Evolutionary conservation across 2,888 invertebrate genomes (phyloP), one percentile per base, ranked within the genome.

Genomic region (Agrotis ipsilon): DNA sequence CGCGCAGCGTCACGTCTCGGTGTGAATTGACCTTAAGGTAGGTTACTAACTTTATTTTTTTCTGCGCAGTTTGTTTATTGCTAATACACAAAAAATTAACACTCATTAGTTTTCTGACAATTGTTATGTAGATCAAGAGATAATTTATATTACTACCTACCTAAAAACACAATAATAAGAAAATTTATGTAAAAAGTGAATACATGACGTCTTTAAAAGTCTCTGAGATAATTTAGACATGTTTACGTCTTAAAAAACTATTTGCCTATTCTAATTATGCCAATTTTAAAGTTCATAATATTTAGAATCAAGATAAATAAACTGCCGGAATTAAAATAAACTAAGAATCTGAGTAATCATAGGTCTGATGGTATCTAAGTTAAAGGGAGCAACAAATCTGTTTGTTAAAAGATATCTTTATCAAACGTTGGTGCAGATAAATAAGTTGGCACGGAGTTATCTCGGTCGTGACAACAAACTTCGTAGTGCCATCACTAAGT

Each of bases 361-460:
- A 13, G 18, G 19, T 4, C 18, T 45, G 6, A 48, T 55, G 14
- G n/a, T 39, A 60, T 0, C 1, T 3, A 24, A 13, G 3, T n/a
- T 21, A 27, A 54, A 59, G 19, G 58, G 16, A 61, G 54, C 9
- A 21, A 67, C 55, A 66, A 68, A 57, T 57, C 61, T 72, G 68
- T 77, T 80, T 72, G 78, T 64, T 79, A 72, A 64, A 77, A 72
- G 57, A 74, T 79, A 81, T 84, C 81, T 83, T 76, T 80, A 83
- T 82, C 81, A 85, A 80, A 78, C 69, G 72, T 60, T 72, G 69
- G 66, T 72, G 64, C 68, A 72, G 78, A 78, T 75, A 84, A 77
- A 82, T 78, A 87, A 87, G 82, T 86, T 86, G 80, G 76, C 73
- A 73, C 78, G 60, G 84, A 88, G 83, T 84, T 89, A 78, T 82